These are phyloP conservation scores for Crenuchus spilurus DNA, from an alignment of 2,797 vertebrate genomes.

Conservation along the genomic window DNA sequence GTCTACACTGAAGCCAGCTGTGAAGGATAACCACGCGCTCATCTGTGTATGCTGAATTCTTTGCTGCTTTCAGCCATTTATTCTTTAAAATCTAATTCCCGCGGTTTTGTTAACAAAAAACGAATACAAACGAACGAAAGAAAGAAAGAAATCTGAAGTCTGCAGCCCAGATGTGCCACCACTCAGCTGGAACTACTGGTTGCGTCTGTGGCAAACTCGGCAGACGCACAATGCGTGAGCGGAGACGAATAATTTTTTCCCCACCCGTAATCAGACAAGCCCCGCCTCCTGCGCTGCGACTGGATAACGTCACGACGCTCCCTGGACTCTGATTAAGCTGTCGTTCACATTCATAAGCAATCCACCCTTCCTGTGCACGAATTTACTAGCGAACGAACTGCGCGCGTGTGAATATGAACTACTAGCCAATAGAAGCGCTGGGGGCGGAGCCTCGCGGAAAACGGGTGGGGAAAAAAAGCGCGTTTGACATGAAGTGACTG, in stretches of 20 bases:
- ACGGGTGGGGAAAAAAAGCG: not conserved
- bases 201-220: conserved; percentile 33
- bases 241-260: not conserved
- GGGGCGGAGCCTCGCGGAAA: not conserved
- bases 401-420: not conserved
- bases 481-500: conserved; percentile 26
- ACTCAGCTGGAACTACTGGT: conserved; percentile 47
- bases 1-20: conserved; percentile 42
- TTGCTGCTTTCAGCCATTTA: conserved; percentile 42
- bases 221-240: conserved; percentile 9
- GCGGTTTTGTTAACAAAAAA: not conserved
- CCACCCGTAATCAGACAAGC: not conserved
- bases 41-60: conserved; percentile 33
- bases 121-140: too few species aligned
- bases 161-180: conserved; percentile 27
- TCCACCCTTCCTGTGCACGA: not conserved
- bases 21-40: conserved; percentile 35
- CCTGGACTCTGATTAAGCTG: too few species aligned
- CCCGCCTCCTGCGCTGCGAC: not conserved
- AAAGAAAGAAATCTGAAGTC: not conserved
- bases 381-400: too few species aligned
- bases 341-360: not conserved
- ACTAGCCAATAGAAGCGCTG: not conserved
- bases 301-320: too few species aligned
- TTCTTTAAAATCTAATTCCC: conserved; percentile 8